Evolutionary conservation across 2,888 invertebrate genomes (phyloP), one percentile per base, ranked within the genome.

Genomic region (Apamea monoglypha): DNA sequence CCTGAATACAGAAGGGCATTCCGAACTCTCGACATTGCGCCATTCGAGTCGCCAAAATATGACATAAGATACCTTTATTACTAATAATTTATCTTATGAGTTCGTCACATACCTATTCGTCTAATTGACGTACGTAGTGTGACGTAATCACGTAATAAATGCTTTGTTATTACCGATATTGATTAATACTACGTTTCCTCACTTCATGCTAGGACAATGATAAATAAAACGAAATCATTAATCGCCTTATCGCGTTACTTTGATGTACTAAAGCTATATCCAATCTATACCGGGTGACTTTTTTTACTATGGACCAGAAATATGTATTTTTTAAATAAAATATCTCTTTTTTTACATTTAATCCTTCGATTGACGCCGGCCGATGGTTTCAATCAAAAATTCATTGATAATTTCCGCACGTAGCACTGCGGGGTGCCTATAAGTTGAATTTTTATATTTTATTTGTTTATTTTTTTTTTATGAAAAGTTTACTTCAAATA

Each of bases 1-100:
- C 80, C 80, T 74, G 84, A 84, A 87, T 66, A 70, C 75, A 63
- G 53, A 75, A 84, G 69, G 79, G 75, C 87, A 56, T 59, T 66
- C 16, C 18, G 47, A 81, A 50, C 56, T 50, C 47, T 16, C 53
- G 72, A 72, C 68, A 84, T 84, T 72, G 36, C 66, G 83, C 59
- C 79, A 84, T 79, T 87, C 66, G 53, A 40, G 47, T 84, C 61
- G 59, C 79, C 74, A 74, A 72, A 77, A 84, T 75, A 71, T 72
- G 36, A 66, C 59, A 29, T 59, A 59, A 61, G 36, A 44, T 77
- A 77, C 77, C 59, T 80, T 77, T 83, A 68, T 56, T 56, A 40
- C 29, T 50, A 40, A 71, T 74, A 72, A 86, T 83, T 63, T 72
- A 73, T 63, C 82, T 64, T 61, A 69, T 64, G 72, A 69, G 64